These are phyloP conservation scores for Ageneiosus marmoratus DNA, from an alignment of 2,113 vertebrate genomes.

Conservation along the genomic window DNA sequence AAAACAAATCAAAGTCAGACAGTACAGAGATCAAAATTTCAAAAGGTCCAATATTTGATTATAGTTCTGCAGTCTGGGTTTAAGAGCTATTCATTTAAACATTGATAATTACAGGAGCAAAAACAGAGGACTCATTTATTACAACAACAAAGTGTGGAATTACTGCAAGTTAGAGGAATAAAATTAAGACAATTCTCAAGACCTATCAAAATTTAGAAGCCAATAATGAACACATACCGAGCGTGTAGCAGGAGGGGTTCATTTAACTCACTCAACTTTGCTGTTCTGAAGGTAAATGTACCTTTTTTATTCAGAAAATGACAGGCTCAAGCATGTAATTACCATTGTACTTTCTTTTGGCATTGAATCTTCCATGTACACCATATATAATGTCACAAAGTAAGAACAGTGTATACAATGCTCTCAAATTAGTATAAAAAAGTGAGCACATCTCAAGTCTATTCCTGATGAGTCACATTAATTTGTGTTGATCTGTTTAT, in stretches of 20 bases:
- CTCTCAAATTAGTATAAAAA: neutral
- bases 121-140: neutral
- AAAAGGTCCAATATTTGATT: slow-evolving; percentile 71
- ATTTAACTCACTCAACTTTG: slow-evolving; percentile 17
- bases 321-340: slow-evolving; percentile 23
- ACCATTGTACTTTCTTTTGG: neutral
- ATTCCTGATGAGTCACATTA: slow-evolving; percentile 23
- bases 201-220: neutral
- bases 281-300: slow-evolving; percentile 7
- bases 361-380: neutral
- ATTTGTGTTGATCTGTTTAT: slow-evolving; percentile 16
- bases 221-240: neutral
- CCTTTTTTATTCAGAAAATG: neutral
- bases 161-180: neutral
- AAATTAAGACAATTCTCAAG: slow-evolving; percentile 6
- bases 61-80: slow-evolving; percentile 84
- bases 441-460: neutral
- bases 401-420: neutral
- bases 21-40: slow-evolving; percentile 16
- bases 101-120: slow-evolving; percentile 10
- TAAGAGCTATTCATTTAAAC: slow-evolving; percentile 57
- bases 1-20: slow-evolving; percentile 54
- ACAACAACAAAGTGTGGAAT: neutral
- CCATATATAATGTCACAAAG: too few species aligned
- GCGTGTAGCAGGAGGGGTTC: neutral